Evolutionary conservation across 2,888 invertebrate genomes (phyloP).

Genomic region (Junonia oenone): DNA sequence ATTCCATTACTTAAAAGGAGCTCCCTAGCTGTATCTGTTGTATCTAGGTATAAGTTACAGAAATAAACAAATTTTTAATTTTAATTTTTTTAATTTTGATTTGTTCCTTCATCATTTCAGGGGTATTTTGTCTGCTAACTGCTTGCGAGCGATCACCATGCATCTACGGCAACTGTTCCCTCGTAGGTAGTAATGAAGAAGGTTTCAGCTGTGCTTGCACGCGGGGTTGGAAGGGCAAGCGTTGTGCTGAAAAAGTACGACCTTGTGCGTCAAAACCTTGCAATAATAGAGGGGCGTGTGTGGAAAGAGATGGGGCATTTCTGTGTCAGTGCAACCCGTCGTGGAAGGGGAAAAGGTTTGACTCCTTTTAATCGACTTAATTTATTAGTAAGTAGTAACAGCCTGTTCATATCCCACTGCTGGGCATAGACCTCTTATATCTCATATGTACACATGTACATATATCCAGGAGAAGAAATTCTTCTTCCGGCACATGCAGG

Average conservation of each 20-base stretch:
- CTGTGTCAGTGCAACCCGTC: conserved; percentile 87
- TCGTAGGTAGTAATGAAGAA: conserved; percentile 47
- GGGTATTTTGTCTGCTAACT: conserved; percentile 87
- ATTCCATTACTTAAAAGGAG: too few species aligned
- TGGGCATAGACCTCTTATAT: too few species aligned
- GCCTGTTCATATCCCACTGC: too few species aligned
- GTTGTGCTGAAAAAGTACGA: conserved; percentile 83
- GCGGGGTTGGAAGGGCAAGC: conserved; percentile 82
- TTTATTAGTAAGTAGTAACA: too few species aligned
- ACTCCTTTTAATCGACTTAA: too few species aligned
- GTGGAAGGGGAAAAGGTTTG: conserved; percentile 82
- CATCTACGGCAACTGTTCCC: conserved; percentile 82
- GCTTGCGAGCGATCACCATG: conserved; percentile 87
- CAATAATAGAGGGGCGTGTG: conserved; percentile 86
- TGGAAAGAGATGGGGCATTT: conserved; percentile 83
- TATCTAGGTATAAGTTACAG: too few species aligned
- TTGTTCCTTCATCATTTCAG: conserved; percentile 62
- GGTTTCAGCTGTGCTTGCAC: conserved; percentile 83
- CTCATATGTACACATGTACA: too few species aligned
- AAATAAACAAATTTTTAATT: too few species aligned
- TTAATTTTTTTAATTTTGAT: too few species aligned
- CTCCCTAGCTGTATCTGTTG: too few species aligned
- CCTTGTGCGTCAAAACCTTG: conserved; percentile 88
- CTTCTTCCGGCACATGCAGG: too few species aligned
- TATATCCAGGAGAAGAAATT: too few species aligned